Conservation (phyloP, 2,113 vertebrate genomes). For the Eublepharis macularius region DNA sequence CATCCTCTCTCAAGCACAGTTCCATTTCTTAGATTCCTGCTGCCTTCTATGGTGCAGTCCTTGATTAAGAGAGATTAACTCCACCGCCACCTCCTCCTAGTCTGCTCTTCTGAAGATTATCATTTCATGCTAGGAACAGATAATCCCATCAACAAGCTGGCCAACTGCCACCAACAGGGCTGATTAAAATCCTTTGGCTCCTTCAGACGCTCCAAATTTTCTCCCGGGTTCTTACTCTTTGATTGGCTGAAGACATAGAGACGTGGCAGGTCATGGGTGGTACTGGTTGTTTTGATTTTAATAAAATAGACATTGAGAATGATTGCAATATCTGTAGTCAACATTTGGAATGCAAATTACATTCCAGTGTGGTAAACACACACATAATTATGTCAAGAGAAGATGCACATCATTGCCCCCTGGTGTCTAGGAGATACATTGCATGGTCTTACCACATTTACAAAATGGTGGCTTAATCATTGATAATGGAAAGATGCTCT, state of each 20-base stretch:
- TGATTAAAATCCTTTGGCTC: slow-evolving; percentile 7
- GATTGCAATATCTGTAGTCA: not conserved
- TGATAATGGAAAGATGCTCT: too few relatives aligned
- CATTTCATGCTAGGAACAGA: slow-evolving; percentile 20
- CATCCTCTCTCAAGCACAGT: not conserved
- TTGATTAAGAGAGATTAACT: slow-evolving; percentile 34
- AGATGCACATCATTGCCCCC: not conserved
- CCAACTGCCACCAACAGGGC: slow-evolving; percentile 38
- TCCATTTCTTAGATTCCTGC: slow-evolving; percentile 1
- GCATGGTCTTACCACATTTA: not conserved
- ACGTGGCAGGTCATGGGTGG: not conserved
- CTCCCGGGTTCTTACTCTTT: not conserved
- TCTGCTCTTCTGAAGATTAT: slow-evolving; percentile 54
- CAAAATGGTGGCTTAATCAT: not conserved
- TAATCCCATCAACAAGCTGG: slow-evolving; percentile 46
- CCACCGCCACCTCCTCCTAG: slow-evolving; percentile 27
- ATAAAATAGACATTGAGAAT: not conserved
- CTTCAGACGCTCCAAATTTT: not conserved
- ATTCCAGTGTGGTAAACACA: not conserved
- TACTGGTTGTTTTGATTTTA: not conserved
- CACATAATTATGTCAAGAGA: not conserved
- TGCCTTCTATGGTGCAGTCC: not conserved
- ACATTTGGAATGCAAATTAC: not conserved
- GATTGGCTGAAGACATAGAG: not conserved
- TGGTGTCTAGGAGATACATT: not conserved